Evolutionary conservation across 2,797 vertebrate genomes (phyloP).

Genomic region (Valencia hispanica): DNA sequence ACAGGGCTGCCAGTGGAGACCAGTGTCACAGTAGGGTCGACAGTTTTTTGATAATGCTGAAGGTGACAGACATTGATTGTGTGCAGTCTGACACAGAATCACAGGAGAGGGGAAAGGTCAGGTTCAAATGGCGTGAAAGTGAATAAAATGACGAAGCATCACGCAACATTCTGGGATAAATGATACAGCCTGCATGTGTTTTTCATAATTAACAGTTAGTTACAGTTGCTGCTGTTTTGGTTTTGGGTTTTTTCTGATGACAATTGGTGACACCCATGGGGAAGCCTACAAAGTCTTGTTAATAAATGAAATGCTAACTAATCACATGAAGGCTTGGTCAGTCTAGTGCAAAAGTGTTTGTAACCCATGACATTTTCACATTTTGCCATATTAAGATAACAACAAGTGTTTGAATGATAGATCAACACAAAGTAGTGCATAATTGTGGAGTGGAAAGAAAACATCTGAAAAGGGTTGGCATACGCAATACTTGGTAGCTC

Average conservation of each 20-base stretch:
- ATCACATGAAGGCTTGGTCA: slow-evolving; percentile 10
- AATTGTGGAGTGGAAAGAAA: neutral
- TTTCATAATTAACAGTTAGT: slow-evolving; percentile 63
- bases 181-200: slow-evolving; percentile 51
- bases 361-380: neutral
- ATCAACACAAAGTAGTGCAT: neutral
- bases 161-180: slow-evolving; percentile 52
- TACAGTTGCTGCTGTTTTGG: slow-evolving; percentile 40
- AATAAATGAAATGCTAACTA: slow-evolving; percentile 46
- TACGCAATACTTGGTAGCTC: neutral
- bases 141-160: slow-evolving; percentile 62
- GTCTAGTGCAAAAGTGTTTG: neutral
- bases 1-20: slow-evolving; percentile 72
- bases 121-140: slow-evolving; percentile 79
- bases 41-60: slow-evolving; percentile 65
- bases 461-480: neutral
- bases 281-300: slow-evolving; percentile 52
- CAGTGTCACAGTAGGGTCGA: slow-evolving; percentile 61
- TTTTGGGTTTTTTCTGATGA: slow-evolving; percentile 51
- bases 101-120: slow-evolving; percentile 75
- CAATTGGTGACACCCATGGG: slow-evolving; percentile 32
- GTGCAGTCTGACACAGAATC: slow-evolving; percentile 70
- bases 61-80: slow-evolving; percentile 80
- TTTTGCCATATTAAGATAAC: neutral
- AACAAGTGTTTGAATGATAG: neutral